Conservation (phyloP, 2,797 vertebrate species). For the Columba guinea region DNA sequence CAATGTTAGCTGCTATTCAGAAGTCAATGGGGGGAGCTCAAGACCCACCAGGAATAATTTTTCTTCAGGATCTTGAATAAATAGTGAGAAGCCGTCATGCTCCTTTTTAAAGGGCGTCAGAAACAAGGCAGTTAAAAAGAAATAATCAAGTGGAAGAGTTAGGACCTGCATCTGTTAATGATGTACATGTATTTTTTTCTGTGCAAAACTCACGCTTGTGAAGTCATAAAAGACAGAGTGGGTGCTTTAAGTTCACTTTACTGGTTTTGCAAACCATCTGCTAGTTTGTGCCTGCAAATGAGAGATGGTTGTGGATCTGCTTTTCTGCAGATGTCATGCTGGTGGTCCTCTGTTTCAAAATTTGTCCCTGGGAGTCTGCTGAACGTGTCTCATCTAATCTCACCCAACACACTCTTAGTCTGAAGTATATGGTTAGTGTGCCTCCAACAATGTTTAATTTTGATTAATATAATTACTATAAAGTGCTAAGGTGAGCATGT, state of each 20-base stretch:
- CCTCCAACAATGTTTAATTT: background rate
- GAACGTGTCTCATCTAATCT: background rate
- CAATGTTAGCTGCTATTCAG: background rate
- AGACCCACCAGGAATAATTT: conserved; percentile 34
- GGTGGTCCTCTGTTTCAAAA: background rate
- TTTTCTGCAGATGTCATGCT: background rate
- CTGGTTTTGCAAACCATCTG: conserved; percentile 42
- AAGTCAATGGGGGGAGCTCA: conserved; percentile 61
- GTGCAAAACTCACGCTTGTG: background rate
- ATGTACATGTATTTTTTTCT: background rate
- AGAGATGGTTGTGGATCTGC: background rate
- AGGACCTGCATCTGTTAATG: conserved; percentile 26
- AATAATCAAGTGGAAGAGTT: conserved; percentile 37
- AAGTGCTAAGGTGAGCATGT: background rate
- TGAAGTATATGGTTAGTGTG: background rate
- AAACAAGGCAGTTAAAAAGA: conserved; percentile 39
- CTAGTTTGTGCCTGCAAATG: background rate
- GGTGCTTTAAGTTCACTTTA: background rate
- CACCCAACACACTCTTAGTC: background rate
- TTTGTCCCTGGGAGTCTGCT: background rate
- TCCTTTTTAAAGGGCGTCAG: background rate
- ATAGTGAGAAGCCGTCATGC: background rate
- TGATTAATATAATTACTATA: background rate
- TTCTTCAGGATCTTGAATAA: conserved; percentile 1
- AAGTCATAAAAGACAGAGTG: conserved; percentile 7